A percentile compares a stretch with the other conserved stretches of the same genome.
Conservation (phyloP, 2,113 vertebrate species). For the Tonatia bakeri region DNA sequence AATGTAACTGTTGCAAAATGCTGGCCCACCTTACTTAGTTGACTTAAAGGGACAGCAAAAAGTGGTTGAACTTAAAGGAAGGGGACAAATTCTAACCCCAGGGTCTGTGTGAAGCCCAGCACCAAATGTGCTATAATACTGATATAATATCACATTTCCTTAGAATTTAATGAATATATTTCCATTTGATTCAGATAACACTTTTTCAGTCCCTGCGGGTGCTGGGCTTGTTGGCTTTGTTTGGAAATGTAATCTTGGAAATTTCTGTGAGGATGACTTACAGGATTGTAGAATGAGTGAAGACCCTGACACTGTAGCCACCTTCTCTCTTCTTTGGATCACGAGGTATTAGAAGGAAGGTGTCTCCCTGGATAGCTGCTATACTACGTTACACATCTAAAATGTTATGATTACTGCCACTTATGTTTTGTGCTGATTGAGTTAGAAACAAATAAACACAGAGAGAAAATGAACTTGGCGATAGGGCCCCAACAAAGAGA, state of each 20-base stretch:
- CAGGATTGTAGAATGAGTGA: background rate
- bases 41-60: background rate
- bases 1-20: background rate
- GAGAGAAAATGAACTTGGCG: constrained; percentile 55
- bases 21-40: background rate
- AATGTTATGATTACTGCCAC: constrained; percentile 17
- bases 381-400: background rate
- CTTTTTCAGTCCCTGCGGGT: background rate
- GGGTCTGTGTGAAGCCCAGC: background rate
- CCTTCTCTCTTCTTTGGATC: background rate
- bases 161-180: background rate
- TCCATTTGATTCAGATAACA: background rate
- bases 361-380: background rate
- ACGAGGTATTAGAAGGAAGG: background rate
- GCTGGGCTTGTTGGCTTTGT: background rate
- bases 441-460: constrained; percentile 52
- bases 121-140: background rate
- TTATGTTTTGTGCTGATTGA: constrained; percentile 46
- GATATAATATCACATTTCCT: background rate
- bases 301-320: background rate
- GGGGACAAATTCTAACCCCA: background rate
- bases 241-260: background rate
- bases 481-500: background rate
- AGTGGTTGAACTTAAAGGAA: background rate
- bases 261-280: background rate